phyloP scores from a whole-genome alignment of 2,113 vertebrate genomes.

The Tupaia tana region DNA sequence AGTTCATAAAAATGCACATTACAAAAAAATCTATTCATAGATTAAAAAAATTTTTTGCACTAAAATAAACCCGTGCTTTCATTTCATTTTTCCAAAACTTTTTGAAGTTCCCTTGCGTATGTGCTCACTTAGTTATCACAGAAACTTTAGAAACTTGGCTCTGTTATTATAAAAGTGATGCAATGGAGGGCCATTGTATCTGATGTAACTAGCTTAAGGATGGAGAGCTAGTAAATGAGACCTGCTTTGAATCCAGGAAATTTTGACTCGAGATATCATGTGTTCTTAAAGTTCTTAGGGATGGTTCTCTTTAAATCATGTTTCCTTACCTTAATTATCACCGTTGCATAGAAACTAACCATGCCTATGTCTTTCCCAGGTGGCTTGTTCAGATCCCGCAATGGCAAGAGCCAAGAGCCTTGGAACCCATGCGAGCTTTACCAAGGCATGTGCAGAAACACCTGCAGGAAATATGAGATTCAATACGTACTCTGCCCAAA shows the following conservation, averaged over 20 bases:
- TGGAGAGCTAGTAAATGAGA: neutral
- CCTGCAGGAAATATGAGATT: conserved; percentile 32
- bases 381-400: neutral
- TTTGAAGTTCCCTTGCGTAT: too few species aligned
- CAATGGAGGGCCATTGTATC: neutral
- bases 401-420: neutral
- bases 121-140: too few species aligned
- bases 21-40: too few species aligned
- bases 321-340: neutral
- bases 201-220: neutral
- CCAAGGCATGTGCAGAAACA: conserved; percentile 41
- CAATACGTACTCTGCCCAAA: conserved; percentile 14
- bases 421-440: conserved; percentile 68
- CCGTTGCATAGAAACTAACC: conserved; percentile 30
- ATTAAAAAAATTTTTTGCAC: too few species aligned
- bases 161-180: neutral
- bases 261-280: neutral
- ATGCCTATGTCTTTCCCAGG: conserved; percentile 55
- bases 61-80: too few species aligned
- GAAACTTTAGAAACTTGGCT: too few species aligned
- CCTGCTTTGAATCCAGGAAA: neutral
- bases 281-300: neutral
- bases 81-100: too few species aligned
- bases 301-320: neutral
- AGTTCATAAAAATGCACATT: too few species aligned